Conservation (phyloP, 2,888 invertebrate species). For the Helicoverpa assulta region DNA sequence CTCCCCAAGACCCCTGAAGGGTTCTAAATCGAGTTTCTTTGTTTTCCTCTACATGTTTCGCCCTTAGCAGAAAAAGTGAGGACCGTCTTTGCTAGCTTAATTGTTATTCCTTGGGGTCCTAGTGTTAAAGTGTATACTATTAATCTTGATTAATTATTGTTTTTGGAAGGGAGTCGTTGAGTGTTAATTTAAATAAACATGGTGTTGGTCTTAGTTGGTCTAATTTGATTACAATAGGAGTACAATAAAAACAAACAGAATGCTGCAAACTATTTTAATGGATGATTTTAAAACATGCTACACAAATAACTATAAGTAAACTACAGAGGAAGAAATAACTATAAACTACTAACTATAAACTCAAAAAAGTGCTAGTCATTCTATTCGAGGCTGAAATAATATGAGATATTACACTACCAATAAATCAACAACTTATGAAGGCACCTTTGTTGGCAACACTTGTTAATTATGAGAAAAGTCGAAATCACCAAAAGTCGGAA, state of each 20-base stretch:
- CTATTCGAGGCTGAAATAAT: not conserved
- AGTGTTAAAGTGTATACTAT: slow-evolving; percentile 81
- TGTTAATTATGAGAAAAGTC: slow-evolving; percentile 44
- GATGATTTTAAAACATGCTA: not conserved
- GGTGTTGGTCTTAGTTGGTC: slow-evolving; percentile 48
- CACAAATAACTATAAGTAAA: not conserved
- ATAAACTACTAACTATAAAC: no score
- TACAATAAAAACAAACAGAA: slow-evolving; percentile 7
- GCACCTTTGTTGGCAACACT: slow-evolving; percentile 16
- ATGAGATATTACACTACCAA: not conserved
- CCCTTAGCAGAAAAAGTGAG: slow-evolving; percentile 60
- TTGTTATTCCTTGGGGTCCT: slow-evolving; percentile 79
- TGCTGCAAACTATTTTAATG: not conserved
- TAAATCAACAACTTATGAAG: not conserved
- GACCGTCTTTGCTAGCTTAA: slow-evolving; percentile 69
- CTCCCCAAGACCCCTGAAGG: slow-evolving; percentile 81
- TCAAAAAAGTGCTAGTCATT: not conserved
- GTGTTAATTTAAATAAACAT: slow-evolving; percentile 67
- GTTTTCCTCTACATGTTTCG: slow-evolving; percentile 76
- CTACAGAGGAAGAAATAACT: not conserved
- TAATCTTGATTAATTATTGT: slow-evolving; percentile 86
- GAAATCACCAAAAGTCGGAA: slow-evolving; percentile 20
- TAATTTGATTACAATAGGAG: slow-evolving; percentile 59
- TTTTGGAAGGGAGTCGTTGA: slow-evolving; percentile 65
- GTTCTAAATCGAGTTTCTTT: slow-evolving; percentile 85